A percentile compares a stretch with the other conserved stretches of the same genome.
These are phyloP conservation scores for Drosophila kokeensis DNA, from an alignment of 2,888 invertebrate species.

Conservation along the genomic window DNA sequence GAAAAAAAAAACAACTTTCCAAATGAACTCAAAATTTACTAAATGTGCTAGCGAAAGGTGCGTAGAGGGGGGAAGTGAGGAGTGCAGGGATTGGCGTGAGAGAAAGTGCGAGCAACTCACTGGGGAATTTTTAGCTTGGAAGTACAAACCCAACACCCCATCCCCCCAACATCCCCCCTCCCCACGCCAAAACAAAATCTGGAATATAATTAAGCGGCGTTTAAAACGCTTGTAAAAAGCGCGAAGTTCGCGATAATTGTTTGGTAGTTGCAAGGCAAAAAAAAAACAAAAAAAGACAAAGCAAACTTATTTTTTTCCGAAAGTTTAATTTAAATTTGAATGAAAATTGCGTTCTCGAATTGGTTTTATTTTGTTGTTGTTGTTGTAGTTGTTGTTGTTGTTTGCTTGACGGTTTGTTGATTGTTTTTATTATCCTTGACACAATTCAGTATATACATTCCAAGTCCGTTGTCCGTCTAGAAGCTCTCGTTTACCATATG, in stretches of 20 bases:
- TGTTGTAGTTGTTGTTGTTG: not conserved
- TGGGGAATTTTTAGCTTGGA: conserved; percentile 50
- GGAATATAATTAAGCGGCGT: conserved; percentile 79
- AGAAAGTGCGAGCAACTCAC: conserved; percentile 19
- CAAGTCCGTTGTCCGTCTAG: not conserved
- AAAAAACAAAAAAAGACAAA: conserved; percentile 12
- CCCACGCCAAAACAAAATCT: conserved; percentile 1
- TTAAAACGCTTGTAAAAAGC: conserved; percentile 64
- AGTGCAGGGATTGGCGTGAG: not conserved
- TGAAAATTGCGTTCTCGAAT: conserved; percentile 32
- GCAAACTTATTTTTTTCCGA: conserved; percentile 38
- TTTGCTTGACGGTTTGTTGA: conserved; percentile 14
- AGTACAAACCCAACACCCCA: not conserved
- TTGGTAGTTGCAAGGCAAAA: conserved; percentile 42
- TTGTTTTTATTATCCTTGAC: conserved; percentile 23
- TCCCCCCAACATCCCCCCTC: not conserved
- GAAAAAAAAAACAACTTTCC: conserved; percentile 49
- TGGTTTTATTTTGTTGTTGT: conserved; percentile 9
- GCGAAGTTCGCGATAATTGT: conserved; percentile 59
- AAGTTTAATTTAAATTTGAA: conserved; percentile 80
- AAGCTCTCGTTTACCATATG: not conserved
- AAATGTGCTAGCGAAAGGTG: conserved; percentile 74
- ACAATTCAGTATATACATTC: not conserved
- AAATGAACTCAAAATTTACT: conserved; percentile 81
- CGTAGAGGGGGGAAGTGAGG: conserved; percentile 1